Base-by-base conservation (phyloP, 1,140 invertebrate genomes). In the Dendroctonus valens region DNA sequence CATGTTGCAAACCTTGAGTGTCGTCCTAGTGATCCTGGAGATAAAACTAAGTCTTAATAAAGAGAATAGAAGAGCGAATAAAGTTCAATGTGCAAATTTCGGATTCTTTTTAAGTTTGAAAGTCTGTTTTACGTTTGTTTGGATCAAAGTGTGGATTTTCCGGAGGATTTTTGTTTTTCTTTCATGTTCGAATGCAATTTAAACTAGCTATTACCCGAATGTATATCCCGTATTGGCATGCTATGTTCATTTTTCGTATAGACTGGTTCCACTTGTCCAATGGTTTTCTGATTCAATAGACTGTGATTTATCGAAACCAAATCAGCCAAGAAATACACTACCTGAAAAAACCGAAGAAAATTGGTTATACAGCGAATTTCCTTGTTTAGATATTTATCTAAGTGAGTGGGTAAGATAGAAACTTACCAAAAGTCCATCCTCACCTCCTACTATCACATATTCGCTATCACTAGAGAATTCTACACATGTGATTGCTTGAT, bases 201-300 rank as follows among this genome's bases (percentile, higher is more conserved):
- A 15, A 52, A 52, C 37, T 14, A 9, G 26, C 14, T 52, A 26
- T 26, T 26, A 7, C 88, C 87, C 44, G 90, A 79, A 82, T 82
- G 83, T 71, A 96, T 74, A 79, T 93, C 91, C 37, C 86, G 90
- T 1, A 95, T 85, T 0, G 91, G 85, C 60, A 91, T 73, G 0
- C 87, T 88, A 78, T 94, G 91, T 75, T 93, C 84, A 37, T 84
- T 84, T 73, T 90, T 90, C 2, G 83, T 84, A 67, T 89, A 86
- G 0, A 87, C 54, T 11, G 91, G 88, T 63, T 86, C 83, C 1
- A 75, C 68, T 69, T 84, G 81, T 48, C 83, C 83, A 38, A 83
- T 81, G 9, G 80, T 81, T 14, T 77, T 77, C 68, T 84, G 81
- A 41, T 78, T 74, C 14, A 84, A 73, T 49, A 81, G 82, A 64